A percentile compares a stretch with the other conserved stretches of the same genome.
Evolutionary conservation across 2,888 invertebrate species (phyloP).

Genomic region (Luperina testacea): DNA sequence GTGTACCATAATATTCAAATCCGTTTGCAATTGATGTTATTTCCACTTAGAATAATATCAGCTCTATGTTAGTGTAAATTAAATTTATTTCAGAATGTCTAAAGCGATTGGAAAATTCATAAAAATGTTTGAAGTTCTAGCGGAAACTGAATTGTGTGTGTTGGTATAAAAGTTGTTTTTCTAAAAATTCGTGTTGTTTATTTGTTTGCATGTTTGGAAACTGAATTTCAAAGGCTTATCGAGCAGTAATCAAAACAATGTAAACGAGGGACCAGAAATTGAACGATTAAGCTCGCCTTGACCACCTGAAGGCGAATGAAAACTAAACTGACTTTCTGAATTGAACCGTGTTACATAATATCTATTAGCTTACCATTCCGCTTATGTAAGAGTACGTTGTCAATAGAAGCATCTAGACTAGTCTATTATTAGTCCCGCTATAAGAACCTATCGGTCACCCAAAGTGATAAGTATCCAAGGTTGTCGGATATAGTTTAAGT

Average conservation of each 20-base stretch:
- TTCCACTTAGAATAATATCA: not conserved
- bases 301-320: not conserved
- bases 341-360: not conserved
- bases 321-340: not conserved
- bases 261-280: not conserved
- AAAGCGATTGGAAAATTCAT: not conserved
- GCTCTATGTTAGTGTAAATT: not conserved
- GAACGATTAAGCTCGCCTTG: not conserved
- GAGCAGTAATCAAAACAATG: not conserved
- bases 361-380: not conserved
- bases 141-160: not conserved
- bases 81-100: not conserved
- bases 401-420: conserved; percentile 25
- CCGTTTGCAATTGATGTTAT: not conserved
- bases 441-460: too few species aligned
- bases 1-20: not conserved
- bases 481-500: too few species aligned
- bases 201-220: not conserved
- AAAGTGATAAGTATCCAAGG: too few species aligned
- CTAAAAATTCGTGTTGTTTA: not conserved
- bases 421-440: conserved; percentile 10
- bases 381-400: conserved; percentile 34
- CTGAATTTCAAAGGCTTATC: not conserved
- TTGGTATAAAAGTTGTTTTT: not conserved
- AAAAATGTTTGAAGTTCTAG: not conserved